Evolutionary conservation across 2,888 invertebrate species (phyloP).

Genomic region (Notocelia uddmanniana): DNA sequence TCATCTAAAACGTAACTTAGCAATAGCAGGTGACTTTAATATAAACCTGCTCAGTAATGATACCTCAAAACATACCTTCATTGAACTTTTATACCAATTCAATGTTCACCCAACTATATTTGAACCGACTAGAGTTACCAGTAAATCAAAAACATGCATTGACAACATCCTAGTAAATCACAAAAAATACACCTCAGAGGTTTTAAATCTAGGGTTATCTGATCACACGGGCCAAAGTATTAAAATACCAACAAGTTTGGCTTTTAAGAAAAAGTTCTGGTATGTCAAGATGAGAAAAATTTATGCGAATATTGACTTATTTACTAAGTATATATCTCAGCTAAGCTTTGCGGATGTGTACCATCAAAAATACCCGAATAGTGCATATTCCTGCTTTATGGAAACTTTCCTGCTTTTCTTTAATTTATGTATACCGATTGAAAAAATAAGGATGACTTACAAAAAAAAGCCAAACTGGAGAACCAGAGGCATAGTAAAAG

Average conservation of each 20-base stretch:
- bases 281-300: too few relatives aligned
- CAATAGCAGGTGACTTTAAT: not conserved
- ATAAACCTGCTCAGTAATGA: not conserved
- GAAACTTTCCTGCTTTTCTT: not conserved
- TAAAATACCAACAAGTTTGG: too few relatives aligned
- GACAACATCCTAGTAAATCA: not conserved
- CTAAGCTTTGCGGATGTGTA: not conserved
- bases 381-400: not conserved
- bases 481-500: too few relatives aligned
- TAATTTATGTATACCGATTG: not conserved
- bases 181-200: not conserved
- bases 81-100: not conserved
- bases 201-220: not conserved
- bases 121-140: not conserved
- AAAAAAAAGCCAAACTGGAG: not conserved
- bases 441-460: not conserved
- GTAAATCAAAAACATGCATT: not conserved
- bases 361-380: not conserved
- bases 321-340: too few relatives aligned
- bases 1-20: not conserved
- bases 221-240: too few relatives aligned
- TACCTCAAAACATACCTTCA: not conserved
- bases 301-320: too few relatives aligned
- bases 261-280: too few relatives aligned
- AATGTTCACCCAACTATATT: not conserved